Evolutionary conservation across 1,140 invertebrate genomes (phyloP).

Genomic region (Brachionus rubens): DNA sequence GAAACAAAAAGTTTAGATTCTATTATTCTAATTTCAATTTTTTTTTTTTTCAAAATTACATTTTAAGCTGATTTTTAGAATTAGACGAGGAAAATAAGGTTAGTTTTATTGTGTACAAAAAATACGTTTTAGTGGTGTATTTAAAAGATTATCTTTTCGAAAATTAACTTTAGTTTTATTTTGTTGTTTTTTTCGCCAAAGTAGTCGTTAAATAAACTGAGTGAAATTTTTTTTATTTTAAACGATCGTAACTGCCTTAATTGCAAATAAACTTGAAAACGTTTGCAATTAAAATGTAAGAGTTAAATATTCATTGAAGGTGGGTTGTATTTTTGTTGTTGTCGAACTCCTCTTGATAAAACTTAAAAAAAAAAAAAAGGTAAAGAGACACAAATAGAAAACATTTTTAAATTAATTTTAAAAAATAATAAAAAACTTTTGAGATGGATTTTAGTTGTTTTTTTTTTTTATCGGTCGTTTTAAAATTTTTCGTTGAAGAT

Average conservation of each 20-base stretch:
- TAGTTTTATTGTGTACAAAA: too few relatives aligned
- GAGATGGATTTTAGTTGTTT: not conserved
- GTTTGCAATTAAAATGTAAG: slow-evolving; percentile 4
- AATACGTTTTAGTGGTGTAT: too few relatives aligned
- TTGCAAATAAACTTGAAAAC: slow-evolving; percentile 6
- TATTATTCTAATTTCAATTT: slow-evolving; percentile 7
- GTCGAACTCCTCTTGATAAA: not conserved
- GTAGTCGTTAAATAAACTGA: not conserved
- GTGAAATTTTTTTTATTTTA: not conserved
- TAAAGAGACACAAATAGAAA: not conserved
- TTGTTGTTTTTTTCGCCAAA: not conserved
- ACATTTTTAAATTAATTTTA: too few relatives aligned
- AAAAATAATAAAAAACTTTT: too few relatives aligned
- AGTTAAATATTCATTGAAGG: slow-evolving; percentile 26
- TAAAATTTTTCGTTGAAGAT: not conserved
- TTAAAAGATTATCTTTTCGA: too few relatives aligned
- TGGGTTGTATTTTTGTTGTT: not conserved
- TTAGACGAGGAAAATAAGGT: not conserved
- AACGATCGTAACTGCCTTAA: not conserved
- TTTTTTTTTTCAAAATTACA: not conserved
- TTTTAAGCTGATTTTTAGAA: not conserved
- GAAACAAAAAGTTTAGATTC: not conserved
- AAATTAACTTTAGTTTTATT: too few relatives aligned
- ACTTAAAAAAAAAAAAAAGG: not conserved
- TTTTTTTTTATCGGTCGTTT: not conserved